These are phyloP conservation scores for Chalcosyrphus nemorum DNA, from an alignment of 2,888 invertebrate genomes.

Conservation along the genomic window DNA sequence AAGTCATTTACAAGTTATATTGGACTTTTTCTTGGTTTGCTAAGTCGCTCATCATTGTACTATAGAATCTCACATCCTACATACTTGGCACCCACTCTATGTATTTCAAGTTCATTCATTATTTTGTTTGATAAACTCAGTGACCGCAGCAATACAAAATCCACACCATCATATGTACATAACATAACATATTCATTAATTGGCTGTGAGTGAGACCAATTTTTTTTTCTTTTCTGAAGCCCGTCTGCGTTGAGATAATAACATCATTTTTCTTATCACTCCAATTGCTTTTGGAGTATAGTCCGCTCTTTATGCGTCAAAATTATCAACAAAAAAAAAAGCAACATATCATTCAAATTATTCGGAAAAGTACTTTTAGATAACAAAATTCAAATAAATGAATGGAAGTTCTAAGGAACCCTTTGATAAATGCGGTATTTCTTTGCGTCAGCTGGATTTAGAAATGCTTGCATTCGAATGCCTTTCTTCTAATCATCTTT, in stretches of 20 bases:
- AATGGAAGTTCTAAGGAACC: neutral
- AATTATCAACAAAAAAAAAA: neutral
- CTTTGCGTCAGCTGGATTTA: neutral
- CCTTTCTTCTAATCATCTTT: neutral
- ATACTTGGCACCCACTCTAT: too few species aligned
- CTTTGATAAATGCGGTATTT: neutral
- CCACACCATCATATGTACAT: neutral
- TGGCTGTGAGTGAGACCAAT: neutral
- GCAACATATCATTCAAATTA: too few species aligned
- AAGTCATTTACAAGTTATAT: too few species aligned
- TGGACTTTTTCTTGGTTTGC: too few species aligned
- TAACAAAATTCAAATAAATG: neutral
- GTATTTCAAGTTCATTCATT: slow-evolving; percentile 1
- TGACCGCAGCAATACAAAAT: slow-evolving; percentile 4
- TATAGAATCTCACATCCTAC: too few species aligned
- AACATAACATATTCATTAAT: neutral
- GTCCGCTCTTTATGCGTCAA: neutral
- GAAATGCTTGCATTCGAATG: neutral
- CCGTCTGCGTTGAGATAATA: neutral
- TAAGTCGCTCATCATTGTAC: too few species aligned
- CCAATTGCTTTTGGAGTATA: neutral
- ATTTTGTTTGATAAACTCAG: neutral
- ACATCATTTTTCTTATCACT: neutral
- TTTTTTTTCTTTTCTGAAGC: too few species aligned
- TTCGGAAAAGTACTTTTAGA: neutral